phyloP scores from a whole-genome alignment of 1,140 invertebrate species.

The Tetraneura akinire region DNA sequence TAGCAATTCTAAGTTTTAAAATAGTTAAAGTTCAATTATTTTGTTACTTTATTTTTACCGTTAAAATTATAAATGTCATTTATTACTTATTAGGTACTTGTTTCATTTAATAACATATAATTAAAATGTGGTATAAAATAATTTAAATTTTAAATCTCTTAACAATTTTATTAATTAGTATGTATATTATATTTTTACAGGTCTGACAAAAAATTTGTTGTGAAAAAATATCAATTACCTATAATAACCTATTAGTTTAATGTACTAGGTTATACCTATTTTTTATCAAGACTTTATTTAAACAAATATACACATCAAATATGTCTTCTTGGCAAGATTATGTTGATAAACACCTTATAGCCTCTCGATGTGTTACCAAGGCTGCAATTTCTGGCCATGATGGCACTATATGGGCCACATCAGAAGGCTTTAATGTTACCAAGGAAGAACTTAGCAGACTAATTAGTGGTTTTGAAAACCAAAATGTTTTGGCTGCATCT shows the following conservation, averaged over 20 bases:
- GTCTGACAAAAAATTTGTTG: neutral
- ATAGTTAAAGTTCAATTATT: too few species aligned
- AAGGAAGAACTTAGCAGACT: constrained; percentile 86
- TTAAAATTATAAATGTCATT: too few species aligned
- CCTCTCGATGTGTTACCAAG: constrained; percentile 88
- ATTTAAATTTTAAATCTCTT: too few species aligned
- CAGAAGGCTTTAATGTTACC: constrained; percentile 89
- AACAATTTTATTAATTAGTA: too few species aligned
- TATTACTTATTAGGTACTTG: too few species aligned
- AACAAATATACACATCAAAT: constrained; percentile 26
- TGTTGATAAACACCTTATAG: constrained; percentile 94
- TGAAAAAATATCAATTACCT: neutral
- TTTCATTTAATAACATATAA: too few species aligned
- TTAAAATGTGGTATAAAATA: too few species aligned
- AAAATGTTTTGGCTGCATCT: constrained; percentile 78
- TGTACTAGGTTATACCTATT: neutral
- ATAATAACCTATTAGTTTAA: constrained; percentile 5
- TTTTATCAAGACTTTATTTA: constrained; percentile 9
- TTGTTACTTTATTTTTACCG: too few species aligned
- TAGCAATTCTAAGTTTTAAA: too few species aligned
- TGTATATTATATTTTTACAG: constrained; percentile 34
- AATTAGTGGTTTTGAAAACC: constrained; percentile 82
- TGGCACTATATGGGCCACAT: constrained; percentile 93
- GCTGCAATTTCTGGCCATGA: constrained; percentile 92
- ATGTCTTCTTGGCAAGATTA: constrained; percentile 85